Evolutionary conservation across 2,888 invertebrate species (phyloP), one percentile per base, ranked within the genome.

Genomic region (Eledone cirrhosa): DNA sequence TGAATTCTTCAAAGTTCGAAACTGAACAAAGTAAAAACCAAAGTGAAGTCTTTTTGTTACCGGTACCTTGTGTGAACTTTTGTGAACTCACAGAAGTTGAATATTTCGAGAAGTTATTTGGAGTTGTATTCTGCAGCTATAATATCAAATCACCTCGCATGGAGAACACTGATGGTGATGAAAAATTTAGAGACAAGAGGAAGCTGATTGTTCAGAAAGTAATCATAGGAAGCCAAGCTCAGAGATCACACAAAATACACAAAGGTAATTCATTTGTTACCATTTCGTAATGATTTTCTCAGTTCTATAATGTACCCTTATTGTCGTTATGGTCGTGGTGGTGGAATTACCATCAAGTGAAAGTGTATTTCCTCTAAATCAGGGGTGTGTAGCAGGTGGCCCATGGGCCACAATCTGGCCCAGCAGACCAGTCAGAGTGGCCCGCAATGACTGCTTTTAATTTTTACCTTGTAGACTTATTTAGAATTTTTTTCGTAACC

Each of bases 121-220:
- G 87, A 48, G 85, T 88, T 63, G 83, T 84, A 63, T 77, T 88
- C 77, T 87, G 85, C 78, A 84, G 85, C 48, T 87, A 86, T 80
- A 87, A 86, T 67, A 82, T 84, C 48, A 85, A 83, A 78, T 69
- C 33, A 31, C 67, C 78, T 13, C 41, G 48, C 13, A 80, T 82
- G 22, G 81, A 82, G 13, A 79, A 81, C 67, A 63, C 31, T 13
- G 63, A 74, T 33, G 67, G 53, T n/a, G 29, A 72, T 13, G 83
- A 83, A 31, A 82, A 83, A 53, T 80, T 82, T 1, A 78, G 82
- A 19, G 82, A 84, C 63, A 86, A 86, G 41, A 82, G 86, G 53
- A 88, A 86, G 76, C 80, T 88, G 22, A 86, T 88, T 41, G 87
- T 88, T 19, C 87, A 88, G 63, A 85, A 83, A 76, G 85, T 88